These are phyloP conservation scores for Danio kyathit DNA, from an alignment of 2,797 vertebrate species.

Conservation along the genomic window DNA sequence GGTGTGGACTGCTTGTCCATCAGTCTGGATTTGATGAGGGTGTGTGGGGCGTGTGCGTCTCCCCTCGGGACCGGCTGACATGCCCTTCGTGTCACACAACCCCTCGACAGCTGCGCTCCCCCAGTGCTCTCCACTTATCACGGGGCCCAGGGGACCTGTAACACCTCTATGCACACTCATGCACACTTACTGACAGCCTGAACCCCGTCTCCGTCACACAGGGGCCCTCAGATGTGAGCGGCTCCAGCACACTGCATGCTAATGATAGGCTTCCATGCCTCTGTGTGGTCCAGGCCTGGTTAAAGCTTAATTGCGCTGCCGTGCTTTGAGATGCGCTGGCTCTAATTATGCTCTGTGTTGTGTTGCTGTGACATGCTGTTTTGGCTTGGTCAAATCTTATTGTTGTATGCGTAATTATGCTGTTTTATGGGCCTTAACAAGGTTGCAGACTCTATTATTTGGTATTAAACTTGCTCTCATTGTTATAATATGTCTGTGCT, in stretches of 20 bases:
- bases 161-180: slow-evolving; percentile 60
- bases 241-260: slow-evolving; percentile 56
- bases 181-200: slow-evolving; percentile 46
- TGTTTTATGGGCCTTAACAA: not conserved
- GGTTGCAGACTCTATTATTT: slow-evolving; percentile 2
- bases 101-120: slow-evolving; percentile 72
- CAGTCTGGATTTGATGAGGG: slow-evolving; percentile 38
- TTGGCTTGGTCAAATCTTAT: slow-evolving; percentile 21
- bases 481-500: not conserved
- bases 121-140: slow-evolving; percentile 78
- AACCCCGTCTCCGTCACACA: slow-evolving; percentile 34
- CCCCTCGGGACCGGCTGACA: slow-evolving; percentile 67
- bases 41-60: slow-evolving; percentile 29
- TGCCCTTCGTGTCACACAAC: slow-evolving; percentile 77
- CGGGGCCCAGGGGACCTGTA: slow-evolving; percentile 74
- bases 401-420: slow-evolving; percentile 3
- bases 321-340: slow-evolving; percentile 10
- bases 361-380: slow-evolving; percentile 14
- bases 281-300: slow-evolving; percentile 50
- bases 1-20: slow-evolving; percentile 9
- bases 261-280: slow-evolving; percentile 42
- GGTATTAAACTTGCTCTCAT: not conserved
- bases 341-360: slow-evolving; percentile 30
- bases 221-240: slow-evolving; percentile 31
- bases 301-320: slow-evolving; percentile 34